Conservation (phyloP, 1,140 invertebrate genomes). For the Cherax quadricarinatus region DNA sequence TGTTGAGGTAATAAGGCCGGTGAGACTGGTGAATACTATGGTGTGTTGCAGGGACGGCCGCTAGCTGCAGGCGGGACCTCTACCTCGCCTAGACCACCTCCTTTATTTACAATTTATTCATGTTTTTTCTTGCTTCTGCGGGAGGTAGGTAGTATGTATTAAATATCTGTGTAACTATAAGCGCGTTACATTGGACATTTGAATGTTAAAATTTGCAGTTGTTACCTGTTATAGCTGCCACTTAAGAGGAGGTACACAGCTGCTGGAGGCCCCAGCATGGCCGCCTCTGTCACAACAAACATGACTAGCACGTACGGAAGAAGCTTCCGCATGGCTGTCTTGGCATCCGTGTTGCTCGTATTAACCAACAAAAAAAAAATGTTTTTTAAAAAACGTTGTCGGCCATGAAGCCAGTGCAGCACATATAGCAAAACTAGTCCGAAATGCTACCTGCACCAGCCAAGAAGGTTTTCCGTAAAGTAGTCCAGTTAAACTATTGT, state of each 20-base stretch:
- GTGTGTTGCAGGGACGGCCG: slow-evolving; percentile 29
- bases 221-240: not conserved
- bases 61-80: slow-evolving; percentile 1
- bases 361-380: not conserved
- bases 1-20: not conserved
- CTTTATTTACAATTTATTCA: no score
- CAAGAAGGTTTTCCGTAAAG: not conserved
- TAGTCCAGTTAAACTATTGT: not conserved
- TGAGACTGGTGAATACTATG: not conserved
- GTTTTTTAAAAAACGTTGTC: not conserved
- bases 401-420: not conserved
- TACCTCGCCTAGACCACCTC: not conserved
- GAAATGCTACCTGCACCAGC: no score
- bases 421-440: not conserved
- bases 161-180: no score
- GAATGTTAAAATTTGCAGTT: not conserved
- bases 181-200: not conserved
- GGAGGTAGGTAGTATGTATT: no score
- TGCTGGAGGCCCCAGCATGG: not conserved
- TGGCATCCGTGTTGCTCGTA: not conserved
- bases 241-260: slow-evolving; percentile 15
- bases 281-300: slow-evolving; percentile 31
- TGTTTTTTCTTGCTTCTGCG: no score
- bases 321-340: slow-evolving; percentile 28
- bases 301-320: slow-evolving; percentile 14